Evolutionary conservation across 2,888 invertebrate species (phyloP).

Genomic region (Slavum lentiscoides): DNA sequence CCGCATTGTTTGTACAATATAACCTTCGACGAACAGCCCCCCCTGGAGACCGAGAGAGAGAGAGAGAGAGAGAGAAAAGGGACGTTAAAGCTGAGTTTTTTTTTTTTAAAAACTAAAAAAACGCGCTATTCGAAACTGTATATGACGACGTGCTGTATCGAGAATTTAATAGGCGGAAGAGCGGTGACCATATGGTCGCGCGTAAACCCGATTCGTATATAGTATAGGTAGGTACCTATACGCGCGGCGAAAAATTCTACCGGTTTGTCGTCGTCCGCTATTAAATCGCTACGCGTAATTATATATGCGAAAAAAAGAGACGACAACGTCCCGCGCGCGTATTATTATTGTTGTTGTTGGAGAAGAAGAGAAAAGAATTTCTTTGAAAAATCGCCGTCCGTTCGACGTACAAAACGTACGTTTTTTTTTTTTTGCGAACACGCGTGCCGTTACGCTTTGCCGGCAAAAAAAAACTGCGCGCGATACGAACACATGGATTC

Average conservation of each 20-base stretch:
- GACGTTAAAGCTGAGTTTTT: conserved; percentile 8
- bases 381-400: too few species aligned
- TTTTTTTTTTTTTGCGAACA: too few species aligned
- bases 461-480: too few species aligned
- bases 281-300: neutral
- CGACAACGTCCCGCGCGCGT: neutral
- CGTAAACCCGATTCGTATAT: conserved; percentile 30
- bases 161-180: conserved; percentile 20
- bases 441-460: too few species aligned
- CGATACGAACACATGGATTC: too few species aligned
- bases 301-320: neutral
- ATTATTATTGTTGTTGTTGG: too few species aligned
- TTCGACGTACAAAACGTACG: too few species aligned
- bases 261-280: neutral
- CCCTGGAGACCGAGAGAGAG: neutral
- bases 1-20: conserved; percentile 43
- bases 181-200: conserved; percentile 32
- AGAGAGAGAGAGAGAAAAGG: neutral
- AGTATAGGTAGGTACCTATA: too few species aligned
- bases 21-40: neutral
- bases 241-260: conserved; percentile 25
- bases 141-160: neutral
- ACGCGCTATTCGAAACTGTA: too few species aligned
- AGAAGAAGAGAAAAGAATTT: too few species aligned
- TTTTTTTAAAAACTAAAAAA: neutral